Percentiles rank a stretch among this genome's conserved stretches.
These are phyloP conservation scores for Menidia beryllina DNA, from an alignment of 2,113 vertebrate species.

Conservation along the genomic window DNA sequence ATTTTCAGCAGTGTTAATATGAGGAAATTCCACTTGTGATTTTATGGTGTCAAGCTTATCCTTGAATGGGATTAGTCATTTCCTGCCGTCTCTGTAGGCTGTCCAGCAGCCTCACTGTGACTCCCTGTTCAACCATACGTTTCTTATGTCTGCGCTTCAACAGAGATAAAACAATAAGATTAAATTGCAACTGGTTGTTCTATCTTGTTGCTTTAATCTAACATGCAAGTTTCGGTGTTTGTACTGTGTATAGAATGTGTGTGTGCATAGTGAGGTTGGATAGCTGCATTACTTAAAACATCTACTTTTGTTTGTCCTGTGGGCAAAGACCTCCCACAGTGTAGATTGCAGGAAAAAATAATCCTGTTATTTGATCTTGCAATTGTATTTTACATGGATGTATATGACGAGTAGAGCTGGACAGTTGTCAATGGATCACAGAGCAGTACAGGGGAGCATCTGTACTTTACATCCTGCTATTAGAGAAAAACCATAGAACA, in stretches of 20 bases:
- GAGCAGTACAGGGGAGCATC: not conserved
- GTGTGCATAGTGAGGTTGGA: not conserved
- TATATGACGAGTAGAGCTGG: not conserved
- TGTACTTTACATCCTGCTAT: not conserved
- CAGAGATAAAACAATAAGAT: constrained; percentile 21
- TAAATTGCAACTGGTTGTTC: constrained; percentile 5
- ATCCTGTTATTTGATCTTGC: not conserved
- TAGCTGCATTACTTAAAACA: constrained; percentile 29
- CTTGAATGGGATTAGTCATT: not conserved
- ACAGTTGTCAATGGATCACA: not conserved
- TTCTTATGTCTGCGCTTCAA: constrained; percentile 2
- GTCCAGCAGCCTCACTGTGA: not conserved
- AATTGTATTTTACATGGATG: not conserved
- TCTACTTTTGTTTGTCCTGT: constrained; percentile 28
- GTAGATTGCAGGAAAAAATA: constrained; percentile 6
- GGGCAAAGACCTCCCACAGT: constrained; percentile 16
- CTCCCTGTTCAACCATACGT: not conserved
- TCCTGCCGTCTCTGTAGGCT: not conserved
- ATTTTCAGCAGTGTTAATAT: not conserved
- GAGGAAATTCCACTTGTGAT: not conserved
- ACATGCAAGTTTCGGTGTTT: constrained; percentile 23
- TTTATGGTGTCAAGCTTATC: not conserved
- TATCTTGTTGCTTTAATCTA: constrained; percentile 26
- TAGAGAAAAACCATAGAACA: not conserved
- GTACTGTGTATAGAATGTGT: constrained; percentile 12